Base-by-base conservation (phyloP, 2,888 invertebrate species). In the Cinara cedri region DNA sequence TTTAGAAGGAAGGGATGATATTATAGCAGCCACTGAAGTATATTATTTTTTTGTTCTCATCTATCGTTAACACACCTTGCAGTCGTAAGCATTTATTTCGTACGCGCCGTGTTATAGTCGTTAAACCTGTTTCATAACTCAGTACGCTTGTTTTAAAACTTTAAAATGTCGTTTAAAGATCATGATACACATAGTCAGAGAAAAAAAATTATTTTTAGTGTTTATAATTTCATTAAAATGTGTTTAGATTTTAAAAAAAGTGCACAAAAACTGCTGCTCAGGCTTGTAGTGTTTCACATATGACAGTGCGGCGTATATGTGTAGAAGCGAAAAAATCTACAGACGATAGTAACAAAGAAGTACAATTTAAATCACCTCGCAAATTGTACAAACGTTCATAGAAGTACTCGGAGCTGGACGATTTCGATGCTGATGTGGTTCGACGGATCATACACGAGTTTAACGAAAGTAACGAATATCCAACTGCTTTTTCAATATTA, bases 381-480 rank as follows among this genome's bases (percentile, higher is more conserved):
- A 68, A 68, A 68, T 16, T 9, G 6, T 68, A 44, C 19, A 60
- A 55, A 42, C 44, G 44, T 13, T 2, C 14, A 42, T 42, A 62
- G n/a, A 11, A 49, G 3, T 54, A 26, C 4, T 57, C 80, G 2
- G 63, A 44, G 3, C 14, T 71, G 26, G 62, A 80, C 11, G 55
- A 80, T 63, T 72, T 80, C 42, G 54, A 72, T 46, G 44, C 19
- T 46, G 80, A 68, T 34, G 16, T 66, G 24, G n/a, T n/a, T n/a
- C 44, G 76, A 46, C 16, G 57, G 16, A 71, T 21, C 1, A 62
- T 80, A 19, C 51, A 68, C 63, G 46, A 21, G n/a, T 80, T 63
- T 72, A 72, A 72, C 46, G 62, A 72, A 24, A n/a, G 51, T 19
- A 46, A 51, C 13, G 62, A 70, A 44, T 63, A 62, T 54, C 72